Evolutionary conservation across 2,113 vertebrate species (phyloP).

Genomic region (Serilophus lunatus): DNA sequence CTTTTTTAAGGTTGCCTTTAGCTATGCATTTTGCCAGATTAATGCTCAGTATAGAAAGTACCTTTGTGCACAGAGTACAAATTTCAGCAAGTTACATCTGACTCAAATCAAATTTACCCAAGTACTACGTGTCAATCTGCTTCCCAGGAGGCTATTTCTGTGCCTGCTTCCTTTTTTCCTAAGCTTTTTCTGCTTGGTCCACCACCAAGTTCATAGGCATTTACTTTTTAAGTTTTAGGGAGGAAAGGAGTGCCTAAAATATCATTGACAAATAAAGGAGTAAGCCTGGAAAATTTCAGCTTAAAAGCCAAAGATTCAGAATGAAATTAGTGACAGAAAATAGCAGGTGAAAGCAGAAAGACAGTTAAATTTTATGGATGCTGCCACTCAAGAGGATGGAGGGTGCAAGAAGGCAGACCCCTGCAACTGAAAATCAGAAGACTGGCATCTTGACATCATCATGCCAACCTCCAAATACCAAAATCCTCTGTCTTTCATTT

Average conservation of each 20-base stretch:
- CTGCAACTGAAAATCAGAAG: neutral
- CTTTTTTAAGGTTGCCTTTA: neutral
- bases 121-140: neutral
- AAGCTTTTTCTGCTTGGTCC: neutral
- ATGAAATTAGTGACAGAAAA: neutral
- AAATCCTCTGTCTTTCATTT: neutral
- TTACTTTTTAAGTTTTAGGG: neutral
- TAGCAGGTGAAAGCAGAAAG: neutral
- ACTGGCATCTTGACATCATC: neutral
- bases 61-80: neutral
- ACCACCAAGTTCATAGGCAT: neutral
- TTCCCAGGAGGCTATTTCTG: neutral
- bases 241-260: neutral
- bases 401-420: neutral
- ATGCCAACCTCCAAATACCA: neutral
- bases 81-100: neutral
- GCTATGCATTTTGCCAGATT: neutral
- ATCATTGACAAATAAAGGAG: neutral
- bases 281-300: neutral
- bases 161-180: neutral
- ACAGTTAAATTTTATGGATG: neutral
- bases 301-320: neutral
- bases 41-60: constrained; percentile 1
- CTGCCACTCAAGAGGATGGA: neutral
- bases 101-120: constrained; percentile 23